Evolutionary conservation across 2,113 vertebrate species (phyloP).

Genomic region (Pelecanoides urinatrix): DNA sequence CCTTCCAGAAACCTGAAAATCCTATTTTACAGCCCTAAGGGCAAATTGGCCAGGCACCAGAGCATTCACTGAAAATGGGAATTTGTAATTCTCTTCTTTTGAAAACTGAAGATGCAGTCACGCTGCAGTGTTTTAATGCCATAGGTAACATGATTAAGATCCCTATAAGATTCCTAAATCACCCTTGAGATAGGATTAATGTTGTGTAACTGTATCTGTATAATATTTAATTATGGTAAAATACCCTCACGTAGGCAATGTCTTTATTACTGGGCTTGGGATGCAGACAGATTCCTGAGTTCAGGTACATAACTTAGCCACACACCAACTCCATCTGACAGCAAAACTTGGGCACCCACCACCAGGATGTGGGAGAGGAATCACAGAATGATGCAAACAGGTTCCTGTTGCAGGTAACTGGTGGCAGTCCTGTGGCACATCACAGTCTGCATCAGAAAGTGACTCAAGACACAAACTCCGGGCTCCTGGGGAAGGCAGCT

Average conservation of each 20-base stretch:
- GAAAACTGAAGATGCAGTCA: neutral
- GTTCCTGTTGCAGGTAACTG: neutral
- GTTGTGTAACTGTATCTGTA: neutral
- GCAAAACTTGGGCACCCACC: neutral
- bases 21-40: neutral
- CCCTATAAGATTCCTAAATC: neutral
- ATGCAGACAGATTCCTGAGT: neutral
- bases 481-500: neutral
- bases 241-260: neutral
- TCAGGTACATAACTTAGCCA: neutral
- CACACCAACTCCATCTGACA: neutral
- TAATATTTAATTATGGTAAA: neutral
- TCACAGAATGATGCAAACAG: neutral
- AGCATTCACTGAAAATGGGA: neutral
- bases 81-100: neutral
- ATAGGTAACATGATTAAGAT: neutral
- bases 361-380: neutral
- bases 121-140: neutral
- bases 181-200: neutral
- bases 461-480: neutral
- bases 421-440: neutral
- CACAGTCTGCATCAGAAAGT: neutral
- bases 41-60: neutral
- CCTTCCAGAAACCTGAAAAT: neutral
- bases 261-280: neutral